phyloP scores from a whole-genome alignment of 1,140 invertebrate species.

The Cepaea nemoralis region DNA sequence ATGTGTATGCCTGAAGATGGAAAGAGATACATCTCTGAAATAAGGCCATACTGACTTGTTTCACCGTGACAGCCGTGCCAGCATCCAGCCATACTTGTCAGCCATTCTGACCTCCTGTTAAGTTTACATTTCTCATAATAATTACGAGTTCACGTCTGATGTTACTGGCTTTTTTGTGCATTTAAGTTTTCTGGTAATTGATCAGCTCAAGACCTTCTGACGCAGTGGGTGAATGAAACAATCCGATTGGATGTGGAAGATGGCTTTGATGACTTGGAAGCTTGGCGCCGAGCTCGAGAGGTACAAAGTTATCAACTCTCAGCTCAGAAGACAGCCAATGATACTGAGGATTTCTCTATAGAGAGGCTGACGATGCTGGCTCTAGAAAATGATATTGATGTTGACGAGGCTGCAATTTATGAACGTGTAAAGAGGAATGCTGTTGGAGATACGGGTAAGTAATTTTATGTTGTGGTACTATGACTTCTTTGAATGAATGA shows the following conservation, averaged over 20 bases:
- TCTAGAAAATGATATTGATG: constrained; percentile 9
- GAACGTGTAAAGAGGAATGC: constrained; percentile 35
- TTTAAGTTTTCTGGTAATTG: background rate
- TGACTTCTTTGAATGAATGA: too few relatives aligned
- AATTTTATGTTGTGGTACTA: too few relatives aligned
- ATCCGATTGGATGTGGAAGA: constrained; percentile 41
- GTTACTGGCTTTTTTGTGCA: background rate
- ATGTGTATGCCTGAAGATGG: too few relatives aligned
- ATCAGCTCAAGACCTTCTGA: constrained; percentile 57
- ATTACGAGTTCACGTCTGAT: background rate
- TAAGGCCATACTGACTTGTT: too few relatives aligned
- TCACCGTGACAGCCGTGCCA: background rate
- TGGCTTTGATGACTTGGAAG: constrained; percentile 41
- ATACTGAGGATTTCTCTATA: constrained; percentile 11
- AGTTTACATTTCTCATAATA: background rate
- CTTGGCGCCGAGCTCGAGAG: constrained; percentile 33
- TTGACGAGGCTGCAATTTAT: constrained; percentile 39
- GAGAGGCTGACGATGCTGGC: constrained; percentile 23
- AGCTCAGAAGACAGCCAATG: background rate
- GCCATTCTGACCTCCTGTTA: too few relatives aligned
- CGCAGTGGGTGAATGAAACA: constrained; percentile 60
- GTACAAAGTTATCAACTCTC: background rate
- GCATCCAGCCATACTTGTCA: background rate
- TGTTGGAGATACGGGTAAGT: constrained; percentile 29
- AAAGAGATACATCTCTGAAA: too few relatives aligned